These are phyloP conservation scores for Eurytoma adleriae DNA, from an alignment of 2,888 invertebrate species.

Conservation along the genomic window DNA sequence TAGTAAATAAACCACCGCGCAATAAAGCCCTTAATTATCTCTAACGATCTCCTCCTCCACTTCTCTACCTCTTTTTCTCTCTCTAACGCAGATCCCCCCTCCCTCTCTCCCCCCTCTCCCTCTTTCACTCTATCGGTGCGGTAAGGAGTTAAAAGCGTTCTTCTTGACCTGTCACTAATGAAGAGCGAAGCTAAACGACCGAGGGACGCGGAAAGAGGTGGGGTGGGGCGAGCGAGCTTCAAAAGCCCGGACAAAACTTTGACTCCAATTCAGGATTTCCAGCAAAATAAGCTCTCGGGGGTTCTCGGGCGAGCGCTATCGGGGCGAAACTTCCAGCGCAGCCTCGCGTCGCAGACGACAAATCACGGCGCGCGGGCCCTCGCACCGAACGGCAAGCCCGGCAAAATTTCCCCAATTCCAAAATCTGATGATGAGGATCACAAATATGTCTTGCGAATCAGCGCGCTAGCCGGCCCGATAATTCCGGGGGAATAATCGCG, in stretches of 20 bases:
- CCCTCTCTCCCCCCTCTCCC: neutral
- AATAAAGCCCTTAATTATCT: too few relatives aligned
- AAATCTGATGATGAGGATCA: conserved; percentile 66
- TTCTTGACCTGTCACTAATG: conserved; percentile 3
- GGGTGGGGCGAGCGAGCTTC: conserved; percentile 10
- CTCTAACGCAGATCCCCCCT: neutral
- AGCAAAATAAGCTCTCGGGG: conserved; percentile 40
- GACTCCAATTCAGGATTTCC: conserved; percentile 45
- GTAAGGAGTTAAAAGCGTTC: conserved; percentile 6
- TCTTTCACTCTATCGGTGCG: neutral
- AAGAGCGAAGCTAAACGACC: too few relatives aligned
- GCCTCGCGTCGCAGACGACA: conserved; percentile 17
- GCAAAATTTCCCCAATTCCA: conserved; percentile 32
- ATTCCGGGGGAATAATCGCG: conserved; percentile 62
- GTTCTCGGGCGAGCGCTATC: conserved; percentile 13
- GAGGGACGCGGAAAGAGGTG: neutral
- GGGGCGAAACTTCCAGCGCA: conserved; percentile 22
- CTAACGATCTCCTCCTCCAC: too few relatives aligned
- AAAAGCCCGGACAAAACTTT: conserved; percentile 35
- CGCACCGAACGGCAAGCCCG: neutral
- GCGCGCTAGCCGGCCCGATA: conserved; percentile 65
- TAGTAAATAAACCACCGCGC: too few relatives aligned
- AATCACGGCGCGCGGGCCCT: conserved; percentile 11
- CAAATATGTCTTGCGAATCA: conserved; percentile 67
- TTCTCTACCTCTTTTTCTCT: neutral